These are phyloP conservation scores for Hippopotamus amphibius DNA, from an alignment of 2,113 vertebrate species.

Conservation along the genomic window DNA sequence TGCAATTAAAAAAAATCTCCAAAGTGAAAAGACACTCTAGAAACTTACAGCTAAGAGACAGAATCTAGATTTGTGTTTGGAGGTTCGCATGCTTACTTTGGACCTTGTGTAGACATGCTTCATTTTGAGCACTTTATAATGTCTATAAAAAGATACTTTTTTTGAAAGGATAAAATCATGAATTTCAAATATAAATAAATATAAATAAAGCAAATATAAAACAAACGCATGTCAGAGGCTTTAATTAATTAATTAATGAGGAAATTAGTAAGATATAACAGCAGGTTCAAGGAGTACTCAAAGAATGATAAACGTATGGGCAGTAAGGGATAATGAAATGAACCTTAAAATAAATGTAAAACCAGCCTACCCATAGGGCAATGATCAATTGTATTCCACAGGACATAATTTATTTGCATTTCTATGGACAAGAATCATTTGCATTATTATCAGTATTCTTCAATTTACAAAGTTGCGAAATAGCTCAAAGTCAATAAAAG, in stretches of 20 bases:
- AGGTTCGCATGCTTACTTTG: not conserved
- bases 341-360: not conserved
- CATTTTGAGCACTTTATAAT: not conserved
- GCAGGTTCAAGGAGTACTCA: not conserved
- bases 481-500: conserved; percentile 6
- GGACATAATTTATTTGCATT: not conserved
- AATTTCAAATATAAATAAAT: not conserved
- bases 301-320: not conserved
- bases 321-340: not conserved
- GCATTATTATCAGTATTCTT: not conserved
- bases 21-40: not conserved
- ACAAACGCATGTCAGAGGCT: not conserved
- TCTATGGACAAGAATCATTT: not conserved
- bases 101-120: not conserved
- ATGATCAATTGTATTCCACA: not conserved
- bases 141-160: not conserved
- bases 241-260: conserved; percentile 20
- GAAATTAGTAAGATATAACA: not conserved
- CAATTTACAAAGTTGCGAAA: not conserved
- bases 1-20: not conserved
- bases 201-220: conserved; percentile 42
- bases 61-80: not conserved
- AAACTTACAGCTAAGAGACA: not conserved
- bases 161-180: not conserved
- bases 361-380: not conserved